Conservation (phyloP, 2,888 invertebrate genomes). For the Himalopsyche tibetana region DNA sequence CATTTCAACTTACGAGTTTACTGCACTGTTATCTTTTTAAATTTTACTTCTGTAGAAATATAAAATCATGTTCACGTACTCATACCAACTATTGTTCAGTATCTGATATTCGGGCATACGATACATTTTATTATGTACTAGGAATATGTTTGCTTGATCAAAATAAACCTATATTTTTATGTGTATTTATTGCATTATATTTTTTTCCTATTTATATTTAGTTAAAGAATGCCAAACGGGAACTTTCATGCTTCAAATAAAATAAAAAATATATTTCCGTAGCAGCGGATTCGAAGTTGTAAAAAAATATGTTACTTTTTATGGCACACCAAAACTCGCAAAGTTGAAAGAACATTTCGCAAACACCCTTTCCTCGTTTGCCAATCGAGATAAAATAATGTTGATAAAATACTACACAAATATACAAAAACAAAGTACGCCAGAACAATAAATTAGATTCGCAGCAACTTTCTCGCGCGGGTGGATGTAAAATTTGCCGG, state of each 20-base stretch:
- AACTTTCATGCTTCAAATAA: slow-evolving; percentile 1
- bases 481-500: slow-evolving; percentile 16
- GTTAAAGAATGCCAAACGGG: slow-evolving; percentile 11
- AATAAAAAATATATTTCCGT: slow-evolving; percentile 17
- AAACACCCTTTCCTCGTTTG: slow-evolving; percentile 29
- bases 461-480: slow-evolving; percentile 21
- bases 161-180: neutral
- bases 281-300: slow-evolving; percentile 1
- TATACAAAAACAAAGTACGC: slow-evolving; percentile 40
- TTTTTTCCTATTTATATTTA: neutral
- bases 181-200: neutral
- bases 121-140: neutral
- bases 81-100: too few relatives aligned
- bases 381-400: slow-evolving; percentile 38
- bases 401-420: slow-evolving; percentile 38
- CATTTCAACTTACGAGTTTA: too few relatives aligned
- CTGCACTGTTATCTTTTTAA: too few relatives aligned
- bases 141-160: neutral
- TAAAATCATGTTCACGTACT: too few relatives aligned
- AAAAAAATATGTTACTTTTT: slow-evolving; percentile 41
- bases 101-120: too few relatives aligned
- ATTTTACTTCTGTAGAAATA: too few relatives aligned
- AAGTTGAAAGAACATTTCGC: slow-evolving; percentile 6
- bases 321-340: slow-evolving; percentile 1
- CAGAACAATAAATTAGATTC: slow-evolving; percentile 37